phyloP scores from a whole-genome alignment of 2,113 vertebrate species.

The Indri indri region DNA sequence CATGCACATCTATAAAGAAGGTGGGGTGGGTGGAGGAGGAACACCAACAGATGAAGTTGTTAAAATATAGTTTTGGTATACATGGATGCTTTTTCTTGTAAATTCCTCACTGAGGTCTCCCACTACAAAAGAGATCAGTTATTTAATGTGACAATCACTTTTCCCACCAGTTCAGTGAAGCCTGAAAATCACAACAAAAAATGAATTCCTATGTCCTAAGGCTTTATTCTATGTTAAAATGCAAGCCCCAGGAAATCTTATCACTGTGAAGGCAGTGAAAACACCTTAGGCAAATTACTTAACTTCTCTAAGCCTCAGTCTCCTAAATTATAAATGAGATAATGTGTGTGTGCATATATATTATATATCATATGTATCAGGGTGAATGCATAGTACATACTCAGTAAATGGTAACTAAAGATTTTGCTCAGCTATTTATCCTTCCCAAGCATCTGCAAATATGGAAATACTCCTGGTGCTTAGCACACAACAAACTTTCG shows the following conservation, averaged over 20 bases:
- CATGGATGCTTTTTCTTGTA: neutral
- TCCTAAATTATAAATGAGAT: neutral
- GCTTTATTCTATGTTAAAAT: constrained; percentile 2
- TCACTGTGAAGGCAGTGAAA: neutral
- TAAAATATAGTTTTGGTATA: neutral
- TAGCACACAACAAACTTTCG: neutral
- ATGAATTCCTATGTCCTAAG: neutral
- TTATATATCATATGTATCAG: neutral
- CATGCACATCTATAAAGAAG: neutral
- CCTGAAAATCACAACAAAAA: constrained; percentile 27
- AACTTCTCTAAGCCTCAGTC: neutral
- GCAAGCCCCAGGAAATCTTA: neutral
- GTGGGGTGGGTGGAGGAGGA: neutral
- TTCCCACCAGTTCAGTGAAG: neutral
- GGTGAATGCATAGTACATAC: neutral
- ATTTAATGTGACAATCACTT: constrained; percentile 21
- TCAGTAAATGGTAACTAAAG: neutral
- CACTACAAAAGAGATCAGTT: neutral
- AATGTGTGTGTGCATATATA: neutral
- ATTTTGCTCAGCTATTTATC: neutral
- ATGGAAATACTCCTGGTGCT: neutral
- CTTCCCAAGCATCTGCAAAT: neutral
- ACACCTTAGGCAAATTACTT: neutral
- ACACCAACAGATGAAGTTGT: neutral
- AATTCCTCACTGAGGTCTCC: neutral